Base-by-base conservation (phyloP, 2,888 invertebrate genomes). In the Torymus auratus region DNA sequence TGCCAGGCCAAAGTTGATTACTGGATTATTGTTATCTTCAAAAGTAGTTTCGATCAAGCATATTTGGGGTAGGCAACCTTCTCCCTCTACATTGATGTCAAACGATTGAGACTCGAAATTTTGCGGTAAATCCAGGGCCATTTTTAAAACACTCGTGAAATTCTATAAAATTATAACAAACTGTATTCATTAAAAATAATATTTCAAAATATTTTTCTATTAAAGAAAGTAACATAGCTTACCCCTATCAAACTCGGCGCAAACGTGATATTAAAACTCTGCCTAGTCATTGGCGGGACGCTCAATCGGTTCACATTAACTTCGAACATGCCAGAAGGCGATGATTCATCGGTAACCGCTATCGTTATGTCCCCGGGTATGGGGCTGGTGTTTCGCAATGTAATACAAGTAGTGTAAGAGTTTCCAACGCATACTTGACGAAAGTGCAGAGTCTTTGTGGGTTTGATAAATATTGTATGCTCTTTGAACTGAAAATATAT, bases 1-100 rank as follows among this genome's bases (percentile, higher is more conserved):
- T 41, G 88, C 88, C 11, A 91, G 90, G 20, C 87, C 86, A 81
- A 91, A 92, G 65, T 85, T 85, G 12, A 92, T 84, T n/a, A 80
- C 72, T 13, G 83, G 84, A 58, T 80, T 81, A 62, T 86, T 86
- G 2, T 85, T 84, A 15, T 83, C 83, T 50, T 84, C 83, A 14
- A 85, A 70, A 20, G 71, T 56, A 0, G 92, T 91, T 28, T 91
- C 86, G 4, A 90, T 72, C 20, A 92, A 78, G 15, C 82, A 79
- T 56, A 92, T 87, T 87, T 91, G 89, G n/a, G 92, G 92, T 11
- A 92, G 87, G 73, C 89, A 90, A 55, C 91, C 90, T 83, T 91
- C 91, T 0, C 92, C 92, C 15, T 83, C 82, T 56, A 92, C 80
- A 68, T 87, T 86, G 15, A 92, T 82, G 3, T 76, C 77, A 2